Conservation (phyloP, 2,113 vertebrate genomes). For the Oncorhynchus gorbuscha region DNA sequence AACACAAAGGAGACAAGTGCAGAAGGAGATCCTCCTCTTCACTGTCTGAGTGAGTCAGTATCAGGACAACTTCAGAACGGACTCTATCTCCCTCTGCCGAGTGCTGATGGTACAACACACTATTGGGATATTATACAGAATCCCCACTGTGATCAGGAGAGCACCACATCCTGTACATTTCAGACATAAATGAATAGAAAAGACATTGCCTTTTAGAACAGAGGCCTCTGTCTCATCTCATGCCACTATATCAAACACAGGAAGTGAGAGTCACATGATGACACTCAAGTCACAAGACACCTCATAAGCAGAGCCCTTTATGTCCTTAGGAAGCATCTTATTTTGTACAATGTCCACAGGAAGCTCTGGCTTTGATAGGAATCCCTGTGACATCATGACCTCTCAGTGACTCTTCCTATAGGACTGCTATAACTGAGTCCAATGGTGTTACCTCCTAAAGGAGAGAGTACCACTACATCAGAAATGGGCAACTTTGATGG, state of each 20-base stretch:
- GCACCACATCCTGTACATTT: background rate
- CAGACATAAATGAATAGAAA: background rate
- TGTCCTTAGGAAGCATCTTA: background rate
- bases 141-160: background rate
- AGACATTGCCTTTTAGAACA: too few species aligned
- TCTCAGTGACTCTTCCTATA: background rate
- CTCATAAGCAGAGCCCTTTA: background rate
- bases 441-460: too few species aligned
- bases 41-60: background rate
- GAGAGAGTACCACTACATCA: too few species aligned
- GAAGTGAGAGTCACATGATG: background rate
- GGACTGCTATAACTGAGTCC: background rate
- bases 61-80: background rate
- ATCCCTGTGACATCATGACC: background rate
- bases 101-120: background rate
- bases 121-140: background rate
- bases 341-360: background rate
- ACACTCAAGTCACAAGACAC: background rate
- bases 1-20: conserved; percentile 37
- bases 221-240: too few species aligned
- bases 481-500: too few species aligned
- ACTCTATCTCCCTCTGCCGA: background rate
- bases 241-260: background rate
- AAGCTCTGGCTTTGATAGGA: background rate
- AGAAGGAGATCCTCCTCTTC: conserved; percentile 7